Base-by-base conservation (phyloP, 1,140 invertebrate genomes). In the Trichomalopsis sarcophagae region DNA sequence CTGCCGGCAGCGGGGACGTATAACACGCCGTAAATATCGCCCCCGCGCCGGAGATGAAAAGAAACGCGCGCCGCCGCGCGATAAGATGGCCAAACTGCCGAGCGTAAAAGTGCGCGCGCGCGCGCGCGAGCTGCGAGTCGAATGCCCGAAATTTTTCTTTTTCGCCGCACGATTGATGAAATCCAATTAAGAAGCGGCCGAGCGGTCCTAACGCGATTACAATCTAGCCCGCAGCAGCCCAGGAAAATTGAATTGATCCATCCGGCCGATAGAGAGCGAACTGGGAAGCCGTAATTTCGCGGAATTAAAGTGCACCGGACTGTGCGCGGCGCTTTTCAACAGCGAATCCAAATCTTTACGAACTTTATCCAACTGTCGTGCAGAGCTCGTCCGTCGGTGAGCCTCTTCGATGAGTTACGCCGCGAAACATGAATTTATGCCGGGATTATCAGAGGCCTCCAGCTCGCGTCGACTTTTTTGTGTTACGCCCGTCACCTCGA, bases 341-440 rank as follows among this genome's bases (percentile, higher is more conserved):
- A 27, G 27, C 27, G 27, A 27, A 27, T 27, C 27, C 1, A 27
- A 27, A 27, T 27, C 27, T 1, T 27, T 27, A 27, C n/a, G 27
- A 27, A 27, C 27, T 27, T 27, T 27, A n/a, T n/a, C n/a, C n/a
- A n/a, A n/a, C n/a, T n/a, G n/a, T n/a, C 27, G 27, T 27, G 1
- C 27, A 27, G 27, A 1, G 27, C 27, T 27, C 27, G 27, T 27
- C 27, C 27, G 27, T 55, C 5, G 17, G 21, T 69, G 30, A 23
- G 27, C 7, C 82, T n/a, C 68, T 44, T 47, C 66, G 77, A 88
- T 89, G 89, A 88, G 88, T 89, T 87, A 84, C 77, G 83, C 75
- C 74, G 9, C 11, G 55, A 33, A 30, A 40, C 69, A 66, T 2
- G 77, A 89, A 90, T 89, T 90, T 90, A 89, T 89, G 86, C 84